Conservation (phyloP, 2,797 vertebrate species). For the Leontocebus nigricollis region DNA sequence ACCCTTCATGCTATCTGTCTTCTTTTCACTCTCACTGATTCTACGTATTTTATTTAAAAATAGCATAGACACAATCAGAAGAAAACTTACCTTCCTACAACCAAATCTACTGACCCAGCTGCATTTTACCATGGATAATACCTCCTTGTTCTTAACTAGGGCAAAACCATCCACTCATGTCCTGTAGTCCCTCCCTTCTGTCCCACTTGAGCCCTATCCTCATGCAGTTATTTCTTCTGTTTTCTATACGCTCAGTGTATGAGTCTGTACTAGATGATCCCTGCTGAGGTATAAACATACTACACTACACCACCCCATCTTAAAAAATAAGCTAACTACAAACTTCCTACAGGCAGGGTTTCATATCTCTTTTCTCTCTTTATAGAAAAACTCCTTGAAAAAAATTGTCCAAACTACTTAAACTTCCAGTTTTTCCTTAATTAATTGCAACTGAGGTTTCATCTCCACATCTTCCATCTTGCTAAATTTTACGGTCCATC, state of each 20-base stretch:
- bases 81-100: neutral
- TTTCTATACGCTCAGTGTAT: neutral
- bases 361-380: neutral
- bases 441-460: neutral
- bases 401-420: neutral
- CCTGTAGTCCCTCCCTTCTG: fast-evolving
- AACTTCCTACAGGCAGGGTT: neutral
- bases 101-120: neutral
- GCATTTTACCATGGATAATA: neutral
- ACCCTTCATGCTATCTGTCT: neutral
- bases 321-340: neutral
- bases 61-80: neutral
- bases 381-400: neutral
- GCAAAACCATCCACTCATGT: neutral
- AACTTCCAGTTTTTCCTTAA: neutral
- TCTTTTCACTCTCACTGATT: neutral
- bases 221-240: neutral
- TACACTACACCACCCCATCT: neutral
- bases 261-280: neutral
- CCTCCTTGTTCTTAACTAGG: neutral
- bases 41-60: neutral
- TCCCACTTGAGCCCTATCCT: neutral
- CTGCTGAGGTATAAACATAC: neutral
- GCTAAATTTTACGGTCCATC: neutral
- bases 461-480: neutral